Base-by-base conservation (phyloP, 1,140 invertebrate genomes). In the Lethrus apterus region DNA sequence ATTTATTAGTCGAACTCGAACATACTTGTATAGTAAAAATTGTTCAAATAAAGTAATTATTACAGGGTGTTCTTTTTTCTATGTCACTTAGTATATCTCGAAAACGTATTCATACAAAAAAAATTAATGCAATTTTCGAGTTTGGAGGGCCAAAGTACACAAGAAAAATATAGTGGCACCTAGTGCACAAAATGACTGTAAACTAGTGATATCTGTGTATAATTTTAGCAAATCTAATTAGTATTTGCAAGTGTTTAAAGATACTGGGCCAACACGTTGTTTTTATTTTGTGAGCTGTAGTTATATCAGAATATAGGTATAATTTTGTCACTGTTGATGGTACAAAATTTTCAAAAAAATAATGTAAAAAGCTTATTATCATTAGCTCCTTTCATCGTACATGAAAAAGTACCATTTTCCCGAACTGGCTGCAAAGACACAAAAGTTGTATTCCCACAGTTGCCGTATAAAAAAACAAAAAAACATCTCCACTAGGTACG, bases 191-290 rank as follows among this genome's bases (percentile, higher is more conserved):
- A n/a, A n/a, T n/a, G n/a, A n/a, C n/a, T n/a, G n/a, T n/a, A n/a
- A n/a, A n/a, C n/a, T n/a, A n/a, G n/a, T n/a, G n/a, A n/a, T n/a
- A n/a, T n/a, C 33, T 35, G 13, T 36, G 44, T 38, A 46, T 30
- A 36, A 46, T 35, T 33, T 33, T 44, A 50, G 46, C 46, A 46
- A 46, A 46, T 46, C 44, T 44, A 33, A n/a, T n/a, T 33, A 44
- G 8, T 44, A 21, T 44, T 31, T 33, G 42, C 45, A 38, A 38
- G 34, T 33, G 38, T 21, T 26, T 48, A 48, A 48, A 48, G 19
- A 17, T 38, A 38, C 17, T 38, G 35, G 19, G 35, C 17, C 19
- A 15, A 38, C 9, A 19, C 35, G 3, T 46, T 32, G 15, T 46
- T 46, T 46, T 46, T 46, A 38, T 46, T 46, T 38, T 46, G 33